A percentile compares a stretch with the other conserved stretches of the same genome.
These are phyloP conservation scores for Drosophila prostipennis DNA, from an alignment of 2,888 invertebrate species.

Conservation along the genomic window DNA sequence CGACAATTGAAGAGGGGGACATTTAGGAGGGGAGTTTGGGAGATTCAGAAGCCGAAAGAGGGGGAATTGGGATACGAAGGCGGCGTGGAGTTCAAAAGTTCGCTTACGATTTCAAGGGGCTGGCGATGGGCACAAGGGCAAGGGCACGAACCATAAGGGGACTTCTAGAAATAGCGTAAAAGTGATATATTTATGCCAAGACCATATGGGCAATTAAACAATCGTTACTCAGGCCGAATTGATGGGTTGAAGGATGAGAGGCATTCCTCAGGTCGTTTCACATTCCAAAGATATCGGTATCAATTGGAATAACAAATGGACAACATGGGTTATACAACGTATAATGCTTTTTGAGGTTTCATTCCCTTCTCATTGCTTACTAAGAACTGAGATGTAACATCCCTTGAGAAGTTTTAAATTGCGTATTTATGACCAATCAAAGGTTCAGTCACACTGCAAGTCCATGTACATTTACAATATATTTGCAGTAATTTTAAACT, in stretches of 20 bases:
- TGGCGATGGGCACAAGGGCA: constrained; percentile 5
- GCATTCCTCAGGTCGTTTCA: constrained; percentile 13
- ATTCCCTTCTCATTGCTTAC: too few relatives aligned
- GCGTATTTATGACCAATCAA: too few relatives aligned
- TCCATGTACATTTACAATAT: neutral
- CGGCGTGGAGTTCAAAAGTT: constrained; percentile 52
- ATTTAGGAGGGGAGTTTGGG: neutral
- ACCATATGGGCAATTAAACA: constrained; percentile 62
- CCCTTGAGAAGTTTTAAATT: too few relatives aligned
- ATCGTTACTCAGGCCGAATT: constrained; percentile 30
- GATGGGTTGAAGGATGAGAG: constrained; percentile 13
- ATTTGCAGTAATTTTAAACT: constrained; percentile 14
- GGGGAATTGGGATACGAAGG: neutral
- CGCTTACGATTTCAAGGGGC: constrained; percentile 22
- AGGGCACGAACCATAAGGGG: constrained; percentile 8
- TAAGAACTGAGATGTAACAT: too few relatives aligned
- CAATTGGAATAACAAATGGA: constrained; percentile 7
- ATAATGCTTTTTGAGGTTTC: too few relatives aligned
- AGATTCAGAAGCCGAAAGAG: neutral
- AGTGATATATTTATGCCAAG: constrained; percentile 40
- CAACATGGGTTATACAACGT: neutral
- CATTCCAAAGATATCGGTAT: constrained; percentile 26
- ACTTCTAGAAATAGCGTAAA: constrained; percentile 23
- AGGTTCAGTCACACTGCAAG: neutral
- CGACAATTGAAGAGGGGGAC: constrained; percentile 15